A percentile compares a stretch with the other conserved stretches of the same genome.
Evolutionary conservation across 2,888 invertebrate species (phyloP).

Genomic region (Drymonia ruficornis): DNA sequence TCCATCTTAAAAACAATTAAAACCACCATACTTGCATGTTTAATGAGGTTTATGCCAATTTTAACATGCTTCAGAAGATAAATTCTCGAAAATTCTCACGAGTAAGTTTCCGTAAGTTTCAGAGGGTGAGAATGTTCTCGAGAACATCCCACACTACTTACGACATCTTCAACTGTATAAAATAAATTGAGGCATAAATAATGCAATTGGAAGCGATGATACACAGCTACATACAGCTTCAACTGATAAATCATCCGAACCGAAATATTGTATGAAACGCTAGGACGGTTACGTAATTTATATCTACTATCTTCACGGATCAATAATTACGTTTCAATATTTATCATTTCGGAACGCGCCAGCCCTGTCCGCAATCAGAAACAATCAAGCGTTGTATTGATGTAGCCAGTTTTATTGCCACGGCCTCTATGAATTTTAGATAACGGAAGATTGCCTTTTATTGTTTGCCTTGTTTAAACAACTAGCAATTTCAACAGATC

Average conservation of each 20-base stretch:
- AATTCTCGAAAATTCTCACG: too few relatives aligned
- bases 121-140: too few relatives aligned
- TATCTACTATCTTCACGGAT: neutral
- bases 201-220: neutral
- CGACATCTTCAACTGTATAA: too few relatives aligned
- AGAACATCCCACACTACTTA: too few relatives aligned
- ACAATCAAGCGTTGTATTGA: conserved; percentile 63
- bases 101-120: too few relatives aligned
- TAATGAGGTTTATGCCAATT: too few relatives aligned
- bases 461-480: conserved; percentile 27
- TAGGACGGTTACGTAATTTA: neutral
- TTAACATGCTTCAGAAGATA: too few relatives aligned
- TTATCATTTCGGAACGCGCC: conserved; percentile 15
- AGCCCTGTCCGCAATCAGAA: conserved; percentile 41
- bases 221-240: neutral
- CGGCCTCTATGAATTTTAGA: conserved; percentile 64
- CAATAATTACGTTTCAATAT: neutral
- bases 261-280: neutral
- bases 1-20: too few relatives aligned
- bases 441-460: conserved; percentile 50
- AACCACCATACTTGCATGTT: too few relatives aligned
- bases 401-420: conserved; percentile 61
- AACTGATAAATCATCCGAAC: neutral
- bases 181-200: too few relatives aligned
- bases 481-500: conserved; percentile 19